Percentiles rank a stretch among this genome's conserved stretches.
These are phyloP conservation scores for Philereme transversata DNA, from an alignment of 2,888 invertebrate species.

Conservation along the genomic window DNA sequence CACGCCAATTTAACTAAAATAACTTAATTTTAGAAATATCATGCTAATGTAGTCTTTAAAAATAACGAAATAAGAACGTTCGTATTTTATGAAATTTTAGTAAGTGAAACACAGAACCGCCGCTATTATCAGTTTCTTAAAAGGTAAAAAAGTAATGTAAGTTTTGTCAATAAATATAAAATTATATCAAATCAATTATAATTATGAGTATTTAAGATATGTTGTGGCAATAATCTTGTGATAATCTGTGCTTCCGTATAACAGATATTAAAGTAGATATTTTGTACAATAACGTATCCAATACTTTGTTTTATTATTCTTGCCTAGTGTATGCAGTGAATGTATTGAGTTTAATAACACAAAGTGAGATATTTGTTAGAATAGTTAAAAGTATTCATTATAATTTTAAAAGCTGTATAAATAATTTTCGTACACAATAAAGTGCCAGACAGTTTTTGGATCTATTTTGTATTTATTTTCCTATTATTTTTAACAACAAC, in stretches of 20 bases:
- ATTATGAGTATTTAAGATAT: slow-evolving; percentile 1
- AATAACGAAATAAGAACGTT: too few species aligned
- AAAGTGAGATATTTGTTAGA: slow-evolving; percentile 49
- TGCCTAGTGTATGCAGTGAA: slow-evolving; percentile 48
- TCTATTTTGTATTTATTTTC: slow-evolving; percentile 29
- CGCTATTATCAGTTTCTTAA: too few species aligned
- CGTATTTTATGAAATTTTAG: too few species aligned
- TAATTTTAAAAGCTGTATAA: slow-evolving; percentile 51
- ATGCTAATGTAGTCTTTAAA: too few species aligned
- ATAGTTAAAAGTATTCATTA: slow-evolving; percentile 20
- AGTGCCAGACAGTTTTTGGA: slow-evolving; percentile 72
- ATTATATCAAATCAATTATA: slow-evolving; percentile 9
- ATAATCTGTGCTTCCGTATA: slow-evolving; percentile 56
- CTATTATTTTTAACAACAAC: too few species aligned
- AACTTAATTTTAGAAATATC: too few species aligned
- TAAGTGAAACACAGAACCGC: too few species aligned
- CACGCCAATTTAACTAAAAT: too few species aligned
- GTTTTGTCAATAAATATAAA: neutral
- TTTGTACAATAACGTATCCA: slow-evolving; percentile 12
- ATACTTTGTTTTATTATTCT: slow-evolving; percentile 43
- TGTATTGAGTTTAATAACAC: slow-evolving; percentile 48
- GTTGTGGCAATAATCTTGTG: slow-evolving; percentile 51
- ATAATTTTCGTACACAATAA: slow-evolving; percentile 72
- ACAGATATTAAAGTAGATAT: slow-evolving; percentile 31
- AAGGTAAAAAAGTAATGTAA: neutral